These are phyloP conservation scores for Antechinus flavipes DNA, from an alignment of 2,113 vertebrate genomes.

Conservation along the genomic window DNA sequence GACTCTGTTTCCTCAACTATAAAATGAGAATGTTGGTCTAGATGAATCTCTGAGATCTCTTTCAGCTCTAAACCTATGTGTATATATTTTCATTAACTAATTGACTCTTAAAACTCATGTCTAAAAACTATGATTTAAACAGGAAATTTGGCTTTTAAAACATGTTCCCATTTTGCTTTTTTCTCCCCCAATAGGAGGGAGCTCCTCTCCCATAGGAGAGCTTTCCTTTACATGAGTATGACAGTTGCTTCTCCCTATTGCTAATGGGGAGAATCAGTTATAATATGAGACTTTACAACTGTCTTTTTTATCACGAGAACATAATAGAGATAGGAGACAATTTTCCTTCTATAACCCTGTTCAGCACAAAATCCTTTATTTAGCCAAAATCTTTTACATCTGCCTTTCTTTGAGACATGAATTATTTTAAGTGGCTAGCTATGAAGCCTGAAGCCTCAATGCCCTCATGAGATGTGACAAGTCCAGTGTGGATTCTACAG, in stretches of 20 bases:
- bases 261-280: slow-evolving; percentile 18
- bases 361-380: not conserved
- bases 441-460: not conserved
- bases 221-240: slow-evolving; percentile 20
- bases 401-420: not conserved
- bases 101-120: not conserved
- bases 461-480: not conserved
- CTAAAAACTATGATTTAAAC: not conserved
- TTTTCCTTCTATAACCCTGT: slow-evolving; percentile 2
- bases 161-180: slow-evolving; percentile 7
- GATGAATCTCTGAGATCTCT: not conserved
- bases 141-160: not conserved
- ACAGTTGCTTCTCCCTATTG: not conserved
- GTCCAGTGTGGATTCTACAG: not conserved
- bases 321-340: not conserved
- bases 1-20: not conserved
- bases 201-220: not conserved
- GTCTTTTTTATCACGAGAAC: not conserved
- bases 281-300: not conserved
- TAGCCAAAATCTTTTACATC: slow-evolving; percentile 4
- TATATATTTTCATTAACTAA: not conserved
- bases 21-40: not conserved
- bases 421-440: slow-evolving; percentile 20
- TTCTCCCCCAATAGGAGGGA: not conserved
- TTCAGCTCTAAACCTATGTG: not conserved